A percentile compares a stretch with the other conserved stretches of the same genome.
These are phyloP conservation scores for Malurus splendens DNA, from an alignment of 2,797 vertebrate species.

Conservation along the genomic window DNA sequence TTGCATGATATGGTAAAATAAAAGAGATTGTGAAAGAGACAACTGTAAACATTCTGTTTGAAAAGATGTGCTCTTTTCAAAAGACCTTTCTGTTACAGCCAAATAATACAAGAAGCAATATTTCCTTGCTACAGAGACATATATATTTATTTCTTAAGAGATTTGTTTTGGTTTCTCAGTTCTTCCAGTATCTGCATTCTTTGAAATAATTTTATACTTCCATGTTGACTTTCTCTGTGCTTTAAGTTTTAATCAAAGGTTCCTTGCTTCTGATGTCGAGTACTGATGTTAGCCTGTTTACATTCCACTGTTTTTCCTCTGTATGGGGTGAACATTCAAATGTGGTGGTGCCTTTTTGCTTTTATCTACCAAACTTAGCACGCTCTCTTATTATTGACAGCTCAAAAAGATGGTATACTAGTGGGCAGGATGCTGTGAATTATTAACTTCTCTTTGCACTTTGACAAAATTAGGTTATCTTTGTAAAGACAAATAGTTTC, in stretches of 20 bases:
- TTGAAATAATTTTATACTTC: slow-evolving; percentile 44
- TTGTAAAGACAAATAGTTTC: slow-evolving; percentile 9
- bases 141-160: slow-evolving; percentile 30
- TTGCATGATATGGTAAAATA: slow-evolving; percentile 49
- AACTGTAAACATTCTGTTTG: slow-evolving; percentile 52
- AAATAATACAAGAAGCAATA: slow-evolving; percentile 15
- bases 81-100: slow-evolving; percentile 36
- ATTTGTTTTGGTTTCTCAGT: slow-evolving; percentile 31
- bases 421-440: slow-evolving; percentile 20
- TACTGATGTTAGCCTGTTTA: slow-evolving; percentile 56
- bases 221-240: slow-evolving; percentile 22
- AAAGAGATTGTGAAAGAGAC: slow-evolving; percentile 43
- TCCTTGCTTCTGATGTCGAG: slow-evolving; percentile 32
- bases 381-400: background rate
- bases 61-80: slow-evolving; percentile 47
- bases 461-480: slow-evolving; percentile 50
- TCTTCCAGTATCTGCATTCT: slow-evolving; percentile 4
- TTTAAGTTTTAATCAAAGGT: slow-evolving; percentile 56
- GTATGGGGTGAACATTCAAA: slow-evolving; percentile 35
- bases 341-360: background rate
- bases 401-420: slow-evolving; percentile 28
- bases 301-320: slow-evolving; percentile 26
- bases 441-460: slow-evolving; percentile 21
- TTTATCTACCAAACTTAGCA: slow-evolving; percentile 5
- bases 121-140: background rate